Conservation (phyloP, 2,888 invertebrate species). For the Pinctada fucata region DNA sequence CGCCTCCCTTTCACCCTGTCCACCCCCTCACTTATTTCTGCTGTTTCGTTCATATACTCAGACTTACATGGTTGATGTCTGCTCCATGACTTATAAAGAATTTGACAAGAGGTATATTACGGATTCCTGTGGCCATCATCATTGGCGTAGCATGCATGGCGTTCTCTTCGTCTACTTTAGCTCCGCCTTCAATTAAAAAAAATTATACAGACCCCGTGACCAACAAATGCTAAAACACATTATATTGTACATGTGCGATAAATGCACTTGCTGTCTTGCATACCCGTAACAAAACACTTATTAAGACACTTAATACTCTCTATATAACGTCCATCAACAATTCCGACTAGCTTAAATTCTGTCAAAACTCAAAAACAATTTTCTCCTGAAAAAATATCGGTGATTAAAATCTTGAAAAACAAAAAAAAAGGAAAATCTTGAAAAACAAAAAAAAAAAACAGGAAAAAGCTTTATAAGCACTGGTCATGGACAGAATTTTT, state of each 20-base stretch:
- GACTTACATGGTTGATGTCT: conserved; percentile 29
- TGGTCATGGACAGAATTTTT: too few relatives aligned
- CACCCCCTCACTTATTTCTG: too few relatives aligned
- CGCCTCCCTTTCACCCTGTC: too few relatives aligned
- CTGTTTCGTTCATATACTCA: too few relatives aligned
- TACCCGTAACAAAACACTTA: background rate
- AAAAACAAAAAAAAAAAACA: too few relatives aligned
- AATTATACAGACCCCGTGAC: background rate
- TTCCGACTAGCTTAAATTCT: too few relatives aligned
- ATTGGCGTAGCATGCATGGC: conserved; percentile 18
- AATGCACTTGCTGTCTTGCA: background rate
- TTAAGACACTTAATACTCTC: background rate
- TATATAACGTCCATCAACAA: background rate
- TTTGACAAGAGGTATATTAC: background rate
- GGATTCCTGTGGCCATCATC: conserved; percentile 23
- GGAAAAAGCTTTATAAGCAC: too few relatives aligned
- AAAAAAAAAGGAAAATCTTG: too few relatives aligned
- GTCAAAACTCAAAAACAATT: too few relatives aligned
- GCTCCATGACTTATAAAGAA: conserved; percentile 22
- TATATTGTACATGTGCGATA: background rate
- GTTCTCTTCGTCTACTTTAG: conserved; percentile 16
- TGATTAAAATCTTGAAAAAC: too few relatives aligned
- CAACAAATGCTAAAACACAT: background rate
- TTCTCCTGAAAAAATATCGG: too few relatives aligned
- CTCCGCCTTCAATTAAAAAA: conserved; percentile 11